Evolutionary conservation across 2,113 vertebrate genomes (phyloP).

Genomic region (Nesoenas mayeri): DNA sequence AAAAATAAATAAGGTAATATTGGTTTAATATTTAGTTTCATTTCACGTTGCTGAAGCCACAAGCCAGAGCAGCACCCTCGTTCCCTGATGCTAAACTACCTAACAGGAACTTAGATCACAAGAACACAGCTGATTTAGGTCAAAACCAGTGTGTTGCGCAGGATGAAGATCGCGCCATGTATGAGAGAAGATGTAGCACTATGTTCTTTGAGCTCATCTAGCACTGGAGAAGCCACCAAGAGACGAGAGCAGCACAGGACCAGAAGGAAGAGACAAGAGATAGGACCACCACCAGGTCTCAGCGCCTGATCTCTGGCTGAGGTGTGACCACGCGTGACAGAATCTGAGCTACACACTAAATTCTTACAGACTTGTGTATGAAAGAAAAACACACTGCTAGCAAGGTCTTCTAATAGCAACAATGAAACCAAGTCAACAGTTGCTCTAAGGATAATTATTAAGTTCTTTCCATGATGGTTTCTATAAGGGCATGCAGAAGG

Average conservation of each 20-base stretch:
- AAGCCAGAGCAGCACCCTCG: not conserved
- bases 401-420: not conserved
- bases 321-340: not conserved
- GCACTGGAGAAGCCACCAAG: not conserved
- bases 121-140: not conserved
- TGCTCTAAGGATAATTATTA: not conserved
- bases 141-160: not conserved
- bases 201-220: not conserved
- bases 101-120: not conserved
- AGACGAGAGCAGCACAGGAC: not conserved
- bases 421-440: not conserved
- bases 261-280: not conserved
- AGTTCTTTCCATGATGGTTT: not conserved
- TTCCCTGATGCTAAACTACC: not conserved
- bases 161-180: not conserved
- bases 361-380: not conserved
- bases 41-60: not conserved
- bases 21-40: not conserved
- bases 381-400: not conserved
- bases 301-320: not conserved
- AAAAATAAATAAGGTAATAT: accelerated
- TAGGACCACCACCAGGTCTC: not conserved
- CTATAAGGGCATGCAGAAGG: not conserved
- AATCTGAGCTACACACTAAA: not conserved
- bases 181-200: not conserved